Conservation (phyloP, 2,113 vertebrate species). For the Nibea albiflora region DNA sequence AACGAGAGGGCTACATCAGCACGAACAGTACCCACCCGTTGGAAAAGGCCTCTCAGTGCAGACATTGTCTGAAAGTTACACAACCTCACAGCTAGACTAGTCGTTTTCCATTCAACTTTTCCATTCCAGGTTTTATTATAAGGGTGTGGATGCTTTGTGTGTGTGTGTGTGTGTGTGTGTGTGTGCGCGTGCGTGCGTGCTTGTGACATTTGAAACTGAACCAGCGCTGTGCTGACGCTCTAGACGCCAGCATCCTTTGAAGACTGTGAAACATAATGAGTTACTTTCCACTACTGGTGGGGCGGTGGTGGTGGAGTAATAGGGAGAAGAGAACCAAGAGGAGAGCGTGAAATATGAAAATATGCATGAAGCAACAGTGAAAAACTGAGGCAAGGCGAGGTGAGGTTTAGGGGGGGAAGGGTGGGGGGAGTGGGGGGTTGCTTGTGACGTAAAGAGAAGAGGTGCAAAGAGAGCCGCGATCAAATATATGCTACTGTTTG, state of each 20-base stretch:
- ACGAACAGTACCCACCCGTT: slow-evolving; percentile 4
- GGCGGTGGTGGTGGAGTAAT: not conserved
- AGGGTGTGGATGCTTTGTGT: slow-evolving; percentile 42
- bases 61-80: slow-evolving; percentile 48
- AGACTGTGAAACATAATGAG: slow-evolving; percentile 49
- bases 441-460: slow-evolving; percentile 45
- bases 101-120: slow-evolving; percentile 55
- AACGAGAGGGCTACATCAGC: not conserved
- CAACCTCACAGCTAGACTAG: slow-evolving; percentile 37
- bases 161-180: not conserved
- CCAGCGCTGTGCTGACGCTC: slow-evolving; percentile 1
- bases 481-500: slow-evolving; percentile 59
- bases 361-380: slow-evolving; percentile 15
- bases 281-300: slow-evolving; percentile 55
- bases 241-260: slow-evolving; percentile 28
- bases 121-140: slow-evolving; percentile 48
- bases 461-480: slow-evolving; percentile 17
- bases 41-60: slow-evolving; percentile 51
- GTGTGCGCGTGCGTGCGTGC: not conserved
- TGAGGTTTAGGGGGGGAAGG: slow-evolving; percentile 4
- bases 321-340: not conserved
- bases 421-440: not conserved
- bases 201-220: slow-evolving; percentile 35
- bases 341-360: slow-evolving; percentile 7
- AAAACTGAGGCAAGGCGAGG: not conserved